These are phyloP conservation scores for Engystomops pustulosus DNA, from an alignment of 2,113 vertebrate genomes.

Conservation along the genomic window DNA sequence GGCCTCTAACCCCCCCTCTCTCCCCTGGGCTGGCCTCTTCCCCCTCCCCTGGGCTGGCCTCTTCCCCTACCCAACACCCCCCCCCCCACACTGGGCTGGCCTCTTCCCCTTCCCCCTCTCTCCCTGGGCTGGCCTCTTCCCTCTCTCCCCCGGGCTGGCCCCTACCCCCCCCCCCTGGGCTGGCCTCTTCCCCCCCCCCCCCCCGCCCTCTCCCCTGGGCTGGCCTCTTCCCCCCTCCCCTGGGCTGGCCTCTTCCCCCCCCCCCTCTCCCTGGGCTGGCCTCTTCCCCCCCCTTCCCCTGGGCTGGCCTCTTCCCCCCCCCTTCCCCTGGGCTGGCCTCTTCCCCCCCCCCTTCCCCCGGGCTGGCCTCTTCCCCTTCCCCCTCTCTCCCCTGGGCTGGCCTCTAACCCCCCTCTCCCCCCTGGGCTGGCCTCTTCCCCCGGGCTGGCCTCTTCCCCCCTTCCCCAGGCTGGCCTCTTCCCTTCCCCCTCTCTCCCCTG, in stretches of 20 bases:
- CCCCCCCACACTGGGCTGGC: too few relatives aligned
- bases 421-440: neutral
- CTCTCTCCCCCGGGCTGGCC: too few relatives aligned
- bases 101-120: neutral
- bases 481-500: neutral
- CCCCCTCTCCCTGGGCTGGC: too few relatives aligned
- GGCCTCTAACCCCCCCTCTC: neutral
- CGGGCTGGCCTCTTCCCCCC: neutral
- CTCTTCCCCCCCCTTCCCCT: too few relatives aligned
- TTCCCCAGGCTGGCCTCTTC: too few relatives aligned
- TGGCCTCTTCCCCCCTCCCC: neutral
- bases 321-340: neutral
- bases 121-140: neutral
- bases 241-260: neutral
- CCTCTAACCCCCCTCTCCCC: neutral
- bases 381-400: neutral
- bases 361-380: neutral
- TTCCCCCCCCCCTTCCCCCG: neutral
- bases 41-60: neutral
- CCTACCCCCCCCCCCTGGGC: neutral
- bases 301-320: neutral
- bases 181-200: neutral
- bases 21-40: neutral
- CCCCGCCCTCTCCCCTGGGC: neutral
- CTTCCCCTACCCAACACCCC: too few relatives aligned